Evolutionary conservation across 2,113 vertebrate species (phyloP).

Genomic region (Xyliphius kryptos): DNA sequence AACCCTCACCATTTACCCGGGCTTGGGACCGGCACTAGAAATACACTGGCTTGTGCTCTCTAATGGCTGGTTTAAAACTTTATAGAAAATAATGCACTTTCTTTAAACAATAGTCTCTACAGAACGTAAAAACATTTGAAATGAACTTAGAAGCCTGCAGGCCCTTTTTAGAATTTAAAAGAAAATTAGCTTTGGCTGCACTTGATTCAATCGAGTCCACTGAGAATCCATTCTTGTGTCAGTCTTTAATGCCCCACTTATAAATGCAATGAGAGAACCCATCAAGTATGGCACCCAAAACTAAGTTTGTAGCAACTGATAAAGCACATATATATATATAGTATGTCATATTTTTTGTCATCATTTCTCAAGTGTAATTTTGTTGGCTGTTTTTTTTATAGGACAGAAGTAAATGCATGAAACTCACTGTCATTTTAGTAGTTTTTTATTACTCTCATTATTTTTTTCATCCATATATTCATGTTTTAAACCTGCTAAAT

Average conservation of each 20-base stretch:
- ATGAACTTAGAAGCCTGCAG: not conserved
- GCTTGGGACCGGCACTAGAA: too few species aligned
- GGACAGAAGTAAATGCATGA: too few species aligned
- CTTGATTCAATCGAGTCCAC: slow-evolving; percentile 33
- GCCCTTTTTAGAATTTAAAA: not conserved
- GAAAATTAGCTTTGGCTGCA: slow-evolving; percentile 21
- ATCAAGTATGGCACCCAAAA: not conserved
- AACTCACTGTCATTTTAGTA: too few species aligned
- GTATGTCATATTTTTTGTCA: not conserved
- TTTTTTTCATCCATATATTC: too few species aligned
- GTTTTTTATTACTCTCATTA: too few species aligned
- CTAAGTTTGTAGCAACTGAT: not conserved
- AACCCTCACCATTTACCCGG: too few species aligned
- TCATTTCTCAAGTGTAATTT: not conserved
- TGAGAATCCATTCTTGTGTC: slow-evolving; percentile 30
- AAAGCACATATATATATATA: not conserved
- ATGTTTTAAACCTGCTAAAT: too few species aligned
- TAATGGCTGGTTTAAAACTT: too few species aligned
- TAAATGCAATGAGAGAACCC: slow-evolving; percentile 14
- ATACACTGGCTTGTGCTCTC: too few species aligned
- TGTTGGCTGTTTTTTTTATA: too few species aligned
- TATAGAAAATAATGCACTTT: too few species aligned
- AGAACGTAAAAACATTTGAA: not conserved
- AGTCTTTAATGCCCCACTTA: slow-evolving; percentile 38
- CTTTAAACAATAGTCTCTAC: not conserved